phyloP scores from a whole-genome alignment of 2,113 vertebrate species.

The Malurus melanocephalus region DNA sequence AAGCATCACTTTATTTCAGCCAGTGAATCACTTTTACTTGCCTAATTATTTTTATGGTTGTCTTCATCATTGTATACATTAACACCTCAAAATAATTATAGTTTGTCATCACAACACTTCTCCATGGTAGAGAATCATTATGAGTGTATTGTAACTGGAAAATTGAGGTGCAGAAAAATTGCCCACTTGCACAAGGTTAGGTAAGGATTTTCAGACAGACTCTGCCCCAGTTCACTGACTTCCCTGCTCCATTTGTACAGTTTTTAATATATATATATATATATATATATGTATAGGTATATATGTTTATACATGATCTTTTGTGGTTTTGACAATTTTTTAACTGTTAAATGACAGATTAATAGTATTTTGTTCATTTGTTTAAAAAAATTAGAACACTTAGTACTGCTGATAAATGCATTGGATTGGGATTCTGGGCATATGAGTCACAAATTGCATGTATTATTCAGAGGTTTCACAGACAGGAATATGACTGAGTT shows the following conservation, averaged over 20 bases:
- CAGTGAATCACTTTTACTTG: background rate
- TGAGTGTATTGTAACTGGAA: background rate
- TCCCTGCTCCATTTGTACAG: background rate
- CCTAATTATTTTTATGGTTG: background rate
- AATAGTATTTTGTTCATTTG: background rate
- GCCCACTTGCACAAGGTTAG: background rate
- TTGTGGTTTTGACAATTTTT: background rate
- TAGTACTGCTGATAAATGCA: background rate
- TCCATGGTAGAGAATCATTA: background rate
- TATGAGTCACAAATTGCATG: conserved; percentile 35
- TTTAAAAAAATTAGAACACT: background rate
- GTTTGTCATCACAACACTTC: background rate
- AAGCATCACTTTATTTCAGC: background rate
- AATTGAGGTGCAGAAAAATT: background rate
- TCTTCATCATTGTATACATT: background rate
- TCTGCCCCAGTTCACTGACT: background rate
- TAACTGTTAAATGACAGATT: background rate
- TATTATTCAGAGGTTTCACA: conserved; percentile 45
- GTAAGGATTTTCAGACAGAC: background rate
- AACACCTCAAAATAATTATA: background rate
- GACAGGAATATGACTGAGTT: background rate
- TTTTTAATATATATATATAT: background rate
- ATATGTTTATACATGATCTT: background rate
- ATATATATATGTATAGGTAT: too few species aligned
- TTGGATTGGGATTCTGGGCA: background rate